A percentile compares a stretch with the other conserved stretches of the same genome.
These are phyloP conservation scores for Heliconius melpomene DNA, from an alignment of 1,140 invertebrate genomes.

Conservation along the genomic window DNA sequence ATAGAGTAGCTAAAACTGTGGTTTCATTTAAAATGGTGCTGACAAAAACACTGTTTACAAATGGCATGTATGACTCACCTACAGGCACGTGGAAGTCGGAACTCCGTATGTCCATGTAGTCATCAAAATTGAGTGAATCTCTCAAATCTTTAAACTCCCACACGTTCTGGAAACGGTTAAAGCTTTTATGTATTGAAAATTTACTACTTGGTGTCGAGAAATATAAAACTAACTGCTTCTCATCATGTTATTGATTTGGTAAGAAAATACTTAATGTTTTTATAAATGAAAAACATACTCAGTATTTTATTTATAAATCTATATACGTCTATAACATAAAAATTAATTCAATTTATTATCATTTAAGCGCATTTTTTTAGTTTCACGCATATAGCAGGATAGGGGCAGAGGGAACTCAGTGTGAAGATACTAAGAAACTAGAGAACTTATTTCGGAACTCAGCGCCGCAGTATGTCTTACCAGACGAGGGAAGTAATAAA, in stretches of 20 bases:
- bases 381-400: no score
- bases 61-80: constrained; percentile 59
- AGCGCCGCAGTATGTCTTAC: no score
- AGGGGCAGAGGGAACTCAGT: no score
- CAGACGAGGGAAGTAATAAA: no score
- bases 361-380: no score
- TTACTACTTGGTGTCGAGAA: neutral
- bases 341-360: no score
- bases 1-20: no score
- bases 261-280: neutral
- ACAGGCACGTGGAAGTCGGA: constrained; percentile 82
- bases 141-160: constrained; percentile 82
- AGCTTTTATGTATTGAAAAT: constrained; percentile 6
- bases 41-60: neutral
- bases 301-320: no score
- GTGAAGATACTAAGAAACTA: no score
- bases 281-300: neutral
- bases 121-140: constrained; percentile 69
- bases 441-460: no score
- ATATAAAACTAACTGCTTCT: neutral
- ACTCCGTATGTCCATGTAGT: constrained; percentile 78
- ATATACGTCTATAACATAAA: no score
- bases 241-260: neutral
- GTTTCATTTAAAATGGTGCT: no score
- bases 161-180: constrained; percentile 80